These are phyloP conservation scores for Acrocephalus kingi DNA, from an alignment of 2,113 vertebrate species.

Conservation along the genomic window DNA sequence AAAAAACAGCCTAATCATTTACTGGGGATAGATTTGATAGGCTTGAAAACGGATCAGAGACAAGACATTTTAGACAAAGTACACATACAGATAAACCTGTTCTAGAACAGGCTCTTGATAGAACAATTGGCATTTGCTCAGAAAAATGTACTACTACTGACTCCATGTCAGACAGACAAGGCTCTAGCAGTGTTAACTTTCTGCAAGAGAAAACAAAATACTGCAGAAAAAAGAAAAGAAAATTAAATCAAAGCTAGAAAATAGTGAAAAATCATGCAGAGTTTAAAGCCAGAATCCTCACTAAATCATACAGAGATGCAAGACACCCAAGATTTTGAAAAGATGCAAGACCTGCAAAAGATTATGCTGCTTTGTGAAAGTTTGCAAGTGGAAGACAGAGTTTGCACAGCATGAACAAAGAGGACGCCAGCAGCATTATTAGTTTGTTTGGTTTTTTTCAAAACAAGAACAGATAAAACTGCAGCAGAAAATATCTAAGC, in stretches of 20 bases:
- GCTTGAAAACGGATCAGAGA: not conserved
- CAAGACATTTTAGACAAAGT: not conserved
- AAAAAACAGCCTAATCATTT: not conserved
- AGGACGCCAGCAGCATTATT: not conserved
- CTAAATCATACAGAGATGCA: not conserved
- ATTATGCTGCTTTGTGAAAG: not conserved
- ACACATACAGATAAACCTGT: not conserved
- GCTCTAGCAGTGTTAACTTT: not conserved
- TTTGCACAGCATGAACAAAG: not conserved
- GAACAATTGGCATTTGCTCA: not conserved
- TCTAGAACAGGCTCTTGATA: not conserved
- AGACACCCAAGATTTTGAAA: not conserved
- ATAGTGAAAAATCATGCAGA: not conserved
- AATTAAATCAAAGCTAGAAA: not conserved
- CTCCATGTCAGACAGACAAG: rapidly evolving
- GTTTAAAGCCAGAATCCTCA: not conserved
- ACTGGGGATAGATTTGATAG: not conserved
- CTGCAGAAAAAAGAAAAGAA: not conserved
- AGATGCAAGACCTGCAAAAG: not conserved
- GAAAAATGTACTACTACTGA: not conserved
- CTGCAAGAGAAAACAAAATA: not conserved
- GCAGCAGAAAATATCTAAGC: not conserved
- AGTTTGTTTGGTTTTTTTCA: not conserved
- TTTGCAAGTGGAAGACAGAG: not conserved
- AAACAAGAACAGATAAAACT: not conserved